Base-by-base conservation (phyloP, 2,113 vertebrate genomes). In the Trochalopteron elliotii region DNA sequence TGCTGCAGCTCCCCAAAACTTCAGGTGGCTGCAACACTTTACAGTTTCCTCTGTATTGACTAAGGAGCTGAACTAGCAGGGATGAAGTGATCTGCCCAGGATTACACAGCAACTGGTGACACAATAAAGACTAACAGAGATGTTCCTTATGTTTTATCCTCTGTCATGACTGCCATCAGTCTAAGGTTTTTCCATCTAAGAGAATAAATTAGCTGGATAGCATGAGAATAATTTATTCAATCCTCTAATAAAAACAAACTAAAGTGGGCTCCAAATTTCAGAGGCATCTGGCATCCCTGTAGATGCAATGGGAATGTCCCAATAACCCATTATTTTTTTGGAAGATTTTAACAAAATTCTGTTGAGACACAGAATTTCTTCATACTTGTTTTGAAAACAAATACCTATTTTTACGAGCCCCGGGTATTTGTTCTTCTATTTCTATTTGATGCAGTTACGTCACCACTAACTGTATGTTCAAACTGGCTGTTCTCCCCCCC, bases 121-220 rank as follows among this genome's bases (percentile, higher is more conserved):
- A 55, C 55, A 77, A 21, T 28, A 8, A 50, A 61, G 49, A 11
- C 55, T 31, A 87, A 75, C 55, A 0, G 0, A 61, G 35, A 63
- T 0, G 0, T 40, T 84, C 56, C 69, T 52, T 23, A 21, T 16
- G 56, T 59, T 13, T 30, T 60, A 25, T 57, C 27, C 70, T 24
- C 7, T 44, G 23, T 40, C 14, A 6, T 4, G 16, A 57, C 45
- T 2, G 5, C 13, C 22, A 27, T 5, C 40, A 44, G 15, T 19
- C 19, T 9, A 42, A 52, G 22, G 3, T 50, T 37, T 77, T 72
- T 57, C 52, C 44, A 55, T 59, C 84, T 10, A 47, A 67, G 30
- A 89, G 30, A 74, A 87, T 42, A 80, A 90, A 82, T 0, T 4
- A 83, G 39, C 60, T 21, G 33, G 56, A 63, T 17, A 56, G n/a